Evolutionary conservation across 2,113 vertebrate species (phyloP), one percentile per base, ranked within the genome.

Genomic region (Illadopsis cleaveri): DNA sequence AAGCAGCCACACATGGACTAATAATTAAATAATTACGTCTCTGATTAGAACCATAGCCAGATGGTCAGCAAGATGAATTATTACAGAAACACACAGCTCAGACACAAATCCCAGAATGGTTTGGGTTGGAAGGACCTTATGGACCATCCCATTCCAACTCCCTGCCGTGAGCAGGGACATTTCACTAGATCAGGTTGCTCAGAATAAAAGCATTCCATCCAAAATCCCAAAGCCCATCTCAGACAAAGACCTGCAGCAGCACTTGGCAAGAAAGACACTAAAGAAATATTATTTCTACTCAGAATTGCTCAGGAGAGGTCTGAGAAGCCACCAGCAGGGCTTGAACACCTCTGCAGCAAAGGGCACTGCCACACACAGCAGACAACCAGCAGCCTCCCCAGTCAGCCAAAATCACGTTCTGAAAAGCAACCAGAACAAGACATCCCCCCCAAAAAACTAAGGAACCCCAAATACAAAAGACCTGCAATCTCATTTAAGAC

Each of bases 401-500:
- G 6, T 4, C 71, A 64, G 58, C 45, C 80, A 76, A 30, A 64
- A 54, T 24, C 45, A 12, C 2, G 8, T 66, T 60, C 84, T n/a
- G 42, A 91, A 57, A 85, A 68, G 17, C 5, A 2, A 44, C 23
- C 48, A 66, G 19, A 61, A 54, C 17, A 71, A 42, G 23, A 77
- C 2, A 60, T 3, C 1, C 31, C 24, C 19, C 57, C 20, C 3
- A 11, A 50, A 5, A 1, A 14, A 13, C 20, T 12, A 51, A 23
- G 17, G 51, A 80, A 50, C 58, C 25, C 64, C 82, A 54, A 33
- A 53, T 19, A 25, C 6, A 15, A 30, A 80, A 88, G 4, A 7
- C 28, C 79, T 90, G 23, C 47, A 19, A 8, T 15, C 88, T 95
- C 69, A 88, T 91, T 92, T 60, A 95, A 93, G 93, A 96, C 95